Evolutionary conservation across 1,140 invertebrate species (phyloP).

Genomic region (Drosophila albomicans): DNA sequence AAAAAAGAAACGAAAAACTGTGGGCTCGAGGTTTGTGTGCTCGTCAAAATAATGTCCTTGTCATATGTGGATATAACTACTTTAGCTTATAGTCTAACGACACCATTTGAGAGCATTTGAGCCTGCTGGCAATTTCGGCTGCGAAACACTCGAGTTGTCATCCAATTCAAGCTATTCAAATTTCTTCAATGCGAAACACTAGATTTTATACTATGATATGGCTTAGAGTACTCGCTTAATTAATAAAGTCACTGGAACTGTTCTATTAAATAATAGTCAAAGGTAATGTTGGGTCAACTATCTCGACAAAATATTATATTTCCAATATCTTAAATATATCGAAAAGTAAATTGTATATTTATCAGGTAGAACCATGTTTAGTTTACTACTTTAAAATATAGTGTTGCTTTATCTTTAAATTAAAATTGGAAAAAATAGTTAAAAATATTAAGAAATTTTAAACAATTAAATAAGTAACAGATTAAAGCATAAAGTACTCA

Average conservation of each 20-base stretch:
- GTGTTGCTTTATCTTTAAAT: no score
- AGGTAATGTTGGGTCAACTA: no score
- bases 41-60: conserved; percentile 33
- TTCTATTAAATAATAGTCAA: no score
- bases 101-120: background rate
- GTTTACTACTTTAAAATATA: no score
- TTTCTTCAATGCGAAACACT: background rate
- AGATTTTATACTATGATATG: background rate
- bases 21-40: conserved; percentile 9
- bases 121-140: background rate
- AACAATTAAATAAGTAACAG: no score
- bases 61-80: conserved; percentile 27
- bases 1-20: background rate
- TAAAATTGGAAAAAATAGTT: no score
- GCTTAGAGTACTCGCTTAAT: background rate
- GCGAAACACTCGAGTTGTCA: background rate
- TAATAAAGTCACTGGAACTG: background rate
- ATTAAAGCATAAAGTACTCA: no score
- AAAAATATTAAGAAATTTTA: no score
- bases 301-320: no score
- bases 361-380: no score
- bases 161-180: background rate
- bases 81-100: conserved; percentile 9
- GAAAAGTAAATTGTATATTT: no score
- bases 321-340: no score